Evolutionary conservation across 2,888 invertebrate species (phyloP).

Genomic region (Mayetiola destructor): DNA sequence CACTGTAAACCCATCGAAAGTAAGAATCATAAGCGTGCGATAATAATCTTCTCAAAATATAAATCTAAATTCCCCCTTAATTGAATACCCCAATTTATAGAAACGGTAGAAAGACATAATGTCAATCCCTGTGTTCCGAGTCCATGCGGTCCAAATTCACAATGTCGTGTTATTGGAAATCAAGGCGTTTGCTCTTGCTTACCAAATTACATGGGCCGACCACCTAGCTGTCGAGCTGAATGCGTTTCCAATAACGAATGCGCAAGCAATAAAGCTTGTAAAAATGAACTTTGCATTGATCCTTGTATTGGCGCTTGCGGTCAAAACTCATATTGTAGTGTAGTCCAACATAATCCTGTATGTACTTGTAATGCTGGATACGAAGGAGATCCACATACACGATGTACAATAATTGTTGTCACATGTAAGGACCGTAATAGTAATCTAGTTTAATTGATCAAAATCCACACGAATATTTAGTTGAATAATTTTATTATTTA

Average conservation of each 20-base stretch:
- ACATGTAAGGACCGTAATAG: slow-evolving; percentile 21
- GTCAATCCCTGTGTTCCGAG: slow-evolving; percentile 63
- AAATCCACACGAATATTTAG: too few species aligned
- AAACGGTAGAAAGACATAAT: slow-evolving; percentile 30
- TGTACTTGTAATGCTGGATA: slow-evolving; percentile 73
- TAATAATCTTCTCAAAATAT: slow-evolving; percentile 16
- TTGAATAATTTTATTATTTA: too few species aligned
- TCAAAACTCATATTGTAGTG: slow-evolving; percentile 62
- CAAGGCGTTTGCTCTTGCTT: slow-evolving; percentile 77
- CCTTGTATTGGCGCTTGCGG: slow-evolving; percentile 73
- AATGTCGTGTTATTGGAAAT: slow-evolving; percentile 62
- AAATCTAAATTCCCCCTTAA: too few species aligned
- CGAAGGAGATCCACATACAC: slow-evolving; percentile 56
- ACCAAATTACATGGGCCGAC: slow-evolving; percentile 64
- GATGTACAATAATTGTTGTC: slow-evolving; percentile 36
- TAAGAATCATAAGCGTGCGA: slow-evolving; percentile 9
- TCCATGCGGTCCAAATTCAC: slow-evolving; percentile 71
- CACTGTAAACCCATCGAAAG: slow-evolving; percentile 32
- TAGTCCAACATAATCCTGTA: slow-evolving; percentile 67
- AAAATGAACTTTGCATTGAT: slow-evolving; percentile 66
- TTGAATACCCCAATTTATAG: background rate
- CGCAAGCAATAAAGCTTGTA: slow-evolving; percentile 63
- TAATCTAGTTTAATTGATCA: too few species aligned
- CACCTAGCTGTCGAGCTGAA: slow-evolving; percentile 75
- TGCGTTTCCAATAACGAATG: slow-evolving; percentile 70